Conservation (phyloP, 1,140 invertebrate genomes). For the Pseudomyrmex sp. region DNA sequence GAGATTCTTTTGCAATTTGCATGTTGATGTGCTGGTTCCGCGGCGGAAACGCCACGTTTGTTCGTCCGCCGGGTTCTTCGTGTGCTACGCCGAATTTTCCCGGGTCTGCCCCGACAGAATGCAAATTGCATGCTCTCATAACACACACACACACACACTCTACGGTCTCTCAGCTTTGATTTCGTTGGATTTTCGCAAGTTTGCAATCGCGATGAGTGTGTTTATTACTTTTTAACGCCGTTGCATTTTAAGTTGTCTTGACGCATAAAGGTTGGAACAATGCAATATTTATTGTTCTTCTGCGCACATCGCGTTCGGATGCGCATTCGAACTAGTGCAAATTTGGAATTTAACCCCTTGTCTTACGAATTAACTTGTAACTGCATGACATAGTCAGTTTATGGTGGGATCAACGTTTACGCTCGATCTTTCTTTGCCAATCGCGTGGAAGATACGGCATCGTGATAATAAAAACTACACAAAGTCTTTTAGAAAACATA, state of each 20-base stretch:
- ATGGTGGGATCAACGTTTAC: too few relatives aligned
- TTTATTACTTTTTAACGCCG: neutral
- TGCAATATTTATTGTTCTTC: neutral
- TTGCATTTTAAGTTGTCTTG: neutral
- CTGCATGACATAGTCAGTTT: too few relatives aligned
- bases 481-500: too few relatives aligned
- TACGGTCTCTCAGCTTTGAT: neutral
- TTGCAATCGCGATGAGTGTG: neutral
- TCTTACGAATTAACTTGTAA: too few relatives aligned
- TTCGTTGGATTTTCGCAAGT: neutral
- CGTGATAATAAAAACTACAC: too few relatives aligned
- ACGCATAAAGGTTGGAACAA: neutral
- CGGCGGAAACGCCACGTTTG: slow-evolving; percentile 18
- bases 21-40: slow-evolving; percentile 48
- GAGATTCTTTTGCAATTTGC: slow-evolving; percentile 54
- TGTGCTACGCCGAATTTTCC: slow-evolving; percentile 36
- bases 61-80: neutral
- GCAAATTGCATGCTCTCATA: slow-evolving; percentile 31
- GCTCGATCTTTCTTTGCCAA: too few relatives aligned
- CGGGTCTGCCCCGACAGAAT: slow-evolving; percentile 1
- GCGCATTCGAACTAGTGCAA: too few relatives aligned
- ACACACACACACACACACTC: neutral
- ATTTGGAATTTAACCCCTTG: too few relatives aligned
- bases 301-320: neutral
- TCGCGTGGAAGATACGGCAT: too few relatives aligned